Conservation (phyloP, 2,888 invertebrate species). For the Philaethria dido region DNA sequence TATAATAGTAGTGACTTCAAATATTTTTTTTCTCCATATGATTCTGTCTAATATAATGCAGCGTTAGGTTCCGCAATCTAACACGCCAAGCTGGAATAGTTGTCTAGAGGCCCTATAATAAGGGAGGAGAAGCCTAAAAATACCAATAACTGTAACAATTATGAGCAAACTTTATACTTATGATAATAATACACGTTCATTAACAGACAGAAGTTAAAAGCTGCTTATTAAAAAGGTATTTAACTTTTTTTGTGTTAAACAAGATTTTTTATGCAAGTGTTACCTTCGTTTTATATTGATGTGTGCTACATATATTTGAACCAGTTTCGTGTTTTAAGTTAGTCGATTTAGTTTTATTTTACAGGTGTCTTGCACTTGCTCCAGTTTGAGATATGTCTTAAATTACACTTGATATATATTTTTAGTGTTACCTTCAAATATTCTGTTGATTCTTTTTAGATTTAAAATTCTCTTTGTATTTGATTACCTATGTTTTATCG, state of each 20-base stretch:
- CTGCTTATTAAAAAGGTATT: conserved; percentile 3
- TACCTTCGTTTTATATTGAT: conserved; percentile 22
- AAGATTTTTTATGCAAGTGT: conserved; percentile 10
- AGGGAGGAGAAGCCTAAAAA: no score
- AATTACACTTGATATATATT: conserved; percentile 24
- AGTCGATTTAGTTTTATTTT: conserved; percentile 34
- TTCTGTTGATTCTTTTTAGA: background rate
- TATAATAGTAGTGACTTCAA: no score
- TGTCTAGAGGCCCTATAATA: no score
- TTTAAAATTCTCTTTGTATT: no score
- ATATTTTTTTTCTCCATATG: background rate
- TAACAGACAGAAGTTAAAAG: background rate
- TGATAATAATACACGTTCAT: background rate
- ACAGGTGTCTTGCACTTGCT: conserved; percentile 34
- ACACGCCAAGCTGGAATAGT: no score
- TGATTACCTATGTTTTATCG: no score
- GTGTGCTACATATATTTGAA: conserved; percentile 29
- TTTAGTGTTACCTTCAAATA: background rate
- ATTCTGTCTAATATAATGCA: no score
- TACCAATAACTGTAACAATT: background rate
- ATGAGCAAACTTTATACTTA: background rate
- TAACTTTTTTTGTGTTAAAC: conserved; percentile 7
- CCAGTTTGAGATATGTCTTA: conserved; percentile 34
- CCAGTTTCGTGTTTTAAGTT: conserved; percentile 39
- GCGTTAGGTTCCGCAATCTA: no score